phyloP scores from a whole-genome alignment of 2,888 invertebrate genomes.

The Himalopsyche anomala region DNA sequence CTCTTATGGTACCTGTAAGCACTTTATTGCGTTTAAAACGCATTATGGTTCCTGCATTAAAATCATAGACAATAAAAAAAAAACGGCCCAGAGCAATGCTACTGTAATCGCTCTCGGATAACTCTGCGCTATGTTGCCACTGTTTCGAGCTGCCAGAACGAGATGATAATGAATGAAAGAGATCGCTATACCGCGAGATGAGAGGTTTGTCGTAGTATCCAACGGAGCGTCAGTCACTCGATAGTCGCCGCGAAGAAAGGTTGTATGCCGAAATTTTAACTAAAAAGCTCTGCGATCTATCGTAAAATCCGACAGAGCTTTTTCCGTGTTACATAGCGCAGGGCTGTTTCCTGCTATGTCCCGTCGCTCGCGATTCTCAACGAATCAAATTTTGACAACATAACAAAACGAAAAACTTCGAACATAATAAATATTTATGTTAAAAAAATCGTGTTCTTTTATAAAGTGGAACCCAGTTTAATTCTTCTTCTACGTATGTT shows the following conservation, averaged over 20 bases:
- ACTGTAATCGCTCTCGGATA: conserved; percentile 55
- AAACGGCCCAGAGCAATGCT: conserved; percentile 52
- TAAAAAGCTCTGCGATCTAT: conserved; percentile 17
- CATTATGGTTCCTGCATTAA: conserved; percentile 63
- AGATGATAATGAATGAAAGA: conserved; percentile 39
- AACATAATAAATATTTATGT: conserved; percentile 47
- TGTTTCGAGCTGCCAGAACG: conserved; percentile 27
- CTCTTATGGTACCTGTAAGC: background rate
- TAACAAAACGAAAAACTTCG: conserved; percentile 46
- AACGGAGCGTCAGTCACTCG: conserved; percentile 61
- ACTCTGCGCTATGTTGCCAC: conserved; percentile 16
- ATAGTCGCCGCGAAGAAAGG: conserved; percentile 54
- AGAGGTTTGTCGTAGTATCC: conserved; percentile 55
- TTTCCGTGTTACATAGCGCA: conserved; percentile 35
- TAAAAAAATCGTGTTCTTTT: conserved; percentile 47
- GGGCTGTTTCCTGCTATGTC: conserved; percentile 36
- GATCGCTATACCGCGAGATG: conserved; percentile 31
- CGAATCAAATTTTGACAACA: background rate
- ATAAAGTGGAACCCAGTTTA: conserved; percentile 47
- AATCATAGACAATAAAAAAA: conserved; percentile 58
- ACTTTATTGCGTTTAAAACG: conserved; percentile 46
- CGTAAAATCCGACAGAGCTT: conserved; percentile 24
- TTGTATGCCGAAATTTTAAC: conserved; percentile 46
- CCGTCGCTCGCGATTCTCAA: conserved; percentile 25
- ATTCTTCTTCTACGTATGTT: conserved; percentile 50